A percentile compares a stretch with the other conserved stretches of the same genome.
Conservation (phyloP, 2,888 invertebrate species). For the Hesperia comma region DNA sequence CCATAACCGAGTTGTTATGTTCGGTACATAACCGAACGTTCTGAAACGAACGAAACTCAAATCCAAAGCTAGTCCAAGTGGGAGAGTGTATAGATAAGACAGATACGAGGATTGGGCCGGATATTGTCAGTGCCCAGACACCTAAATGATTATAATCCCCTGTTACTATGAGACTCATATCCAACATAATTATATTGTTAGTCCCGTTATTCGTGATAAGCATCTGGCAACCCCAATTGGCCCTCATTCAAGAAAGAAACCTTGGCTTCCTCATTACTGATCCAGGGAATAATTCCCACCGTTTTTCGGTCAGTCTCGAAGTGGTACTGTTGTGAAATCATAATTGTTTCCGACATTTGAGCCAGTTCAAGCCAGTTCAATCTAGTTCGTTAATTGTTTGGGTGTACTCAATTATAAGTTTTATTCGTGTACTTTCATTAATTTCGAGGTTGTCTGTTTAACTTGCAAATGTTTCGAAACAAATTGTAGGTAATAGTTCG, state of each 20-base stretch:
- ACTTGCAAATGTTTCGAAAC: not conserved
- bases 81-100: too few relatives aligned
- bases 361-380: slow-evolving; percentile 3
- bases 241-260: slow-evolving; percentile 45
- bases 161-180: too few relatives aligned
- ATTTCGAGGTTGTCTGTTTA: not conserved
- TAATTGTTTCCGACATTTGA: slow-evolving; percentile 29
- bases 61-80: too few relatives aligned
- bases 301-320: slow-evolving; percentile 24
- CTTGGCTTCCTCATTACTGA: slow-evolving; percentile 33
- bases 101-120: too few relatives aligned
- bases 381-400: slow-evolving; percentile 20
- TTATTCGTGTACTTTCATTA: not conserved
- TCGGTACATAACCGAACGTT: too few relatives aligned
- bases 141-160: too few relatives aligned
- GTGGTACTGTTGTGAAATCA: slow-evolving; percentile 30
- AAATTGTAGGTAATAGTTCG: too few relatives aligned
- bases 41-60: too few relatives aligned
- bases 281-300: slow-evolving; percentile 34
- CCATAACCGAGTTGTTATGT: too few relatives aligned
- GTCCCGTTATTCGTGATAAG: not conserved
- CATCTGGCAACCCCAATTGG: slow-evolving; percentile 32
- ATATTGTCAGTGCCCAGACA: too few relatives aligned
- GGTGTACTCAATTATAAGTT: slow-evolving; percentile 26
- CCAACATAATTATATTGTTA: not conserved